These are phyloP conservation scores for Acrobasis suavella DNA, from an alignment of 2,888 invertebrate genomes.

Conservation along the genomic window DNA sequence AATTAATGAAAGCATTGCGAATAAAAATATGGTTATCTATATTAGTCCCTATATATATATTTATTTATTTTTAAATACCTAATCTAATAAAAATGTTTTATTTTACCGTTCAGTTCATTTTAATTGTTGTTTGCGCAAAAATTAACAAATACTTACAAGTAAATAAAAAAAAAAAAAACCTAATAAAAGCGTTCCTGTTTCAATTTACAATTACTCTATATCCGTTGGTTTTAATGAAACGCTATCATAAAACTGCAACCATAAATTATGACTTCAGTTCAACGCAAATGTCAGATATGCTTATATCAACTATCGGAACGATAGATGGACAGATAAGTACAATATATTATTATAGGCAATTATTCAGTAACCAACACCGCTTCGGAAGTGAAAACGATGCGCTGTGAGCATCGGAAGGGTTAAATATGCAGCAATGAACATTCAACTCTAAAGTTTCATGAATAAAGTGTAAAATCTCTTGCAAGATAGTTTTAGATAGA, in stretches of 20 bases:
- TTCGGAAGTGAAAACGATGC: constrained; percentile 18
- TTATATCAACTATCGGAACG: constrained; percentile 35
- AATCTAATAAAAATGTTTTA: too few species aligned
- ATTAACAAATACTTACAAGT: too few species aligned
- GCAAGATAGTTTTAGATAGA: background rate
- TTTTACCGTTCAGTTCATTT: too few species aligned
- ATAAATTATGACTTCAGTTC: constrained; percentile 32
- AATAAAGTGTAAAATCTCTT: background rate
- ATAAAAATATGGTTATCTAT: too few species aligned
- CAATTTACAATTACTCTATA: constrained; percentile 5
- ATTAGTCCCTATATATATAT: too few species aligned
- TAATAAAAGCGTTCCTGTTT: background rate
- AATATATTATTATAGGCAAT: constrained; percentile 55
- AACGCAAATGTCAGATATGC: constrained; percentile 41
- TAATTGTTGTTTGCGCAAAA: too few species aligned
- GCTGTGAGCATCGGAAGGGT: constrained; percentile 31
- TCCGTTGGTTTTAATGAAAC: constrained; percentile 18
- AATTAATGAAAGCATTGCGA: too few species aligned
- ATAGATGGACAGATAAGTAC: constrained; percentile 49
- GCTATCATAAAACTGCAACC: constrained; percentile 23
- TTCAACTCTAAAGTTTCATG: constrained; percentile 1
- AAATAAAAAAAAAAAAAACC: too few species aligned
- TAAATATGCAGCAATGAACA: constrained; percentile 20
- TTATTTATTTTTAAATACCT: too few species aligned
- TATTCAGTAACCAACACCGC: constrained; percentile 34